Percentiles rank a stretch among this genome's conserved stretches.
Evolutionary conservation across 2,888 invertebrate species (phyloP).

Genomic region (Ctenicera cuprea): DNA sequence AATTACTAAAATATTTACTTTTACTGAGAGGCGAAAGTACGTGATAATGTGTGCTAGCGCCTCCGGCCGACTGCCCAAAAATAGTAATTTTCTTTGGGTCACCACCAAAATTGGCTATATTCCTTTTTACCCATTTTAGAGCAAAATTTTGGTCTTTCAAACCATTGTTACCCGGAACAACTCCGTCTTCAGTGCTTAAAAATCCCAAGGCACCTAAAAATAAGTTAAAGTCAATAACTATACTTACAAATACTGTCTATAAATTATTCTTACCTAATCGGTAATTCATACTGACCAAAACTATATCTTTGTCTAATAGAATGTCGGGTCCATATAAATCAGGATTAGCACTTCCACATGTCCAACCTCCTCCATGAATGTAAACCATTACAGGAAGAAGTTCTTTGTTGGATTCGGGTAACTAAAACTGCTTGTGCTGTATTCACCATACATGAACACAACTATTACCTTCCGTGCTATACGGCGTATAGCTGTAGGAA

Average conservation of each 20-base stretch:
- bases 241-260: no score
- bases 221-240: no score
- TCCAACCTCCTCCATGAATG: conserved; percentile 85
- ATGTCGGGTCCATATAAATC: conserved; percentile 82
- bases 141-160: conserved; percentile 71
- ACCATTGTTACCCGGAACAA: conserved; percentile 71
- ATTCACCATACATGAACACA: no score
- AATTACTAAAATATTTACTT: conserved; percentile 59
- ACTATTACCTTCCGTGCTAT: no score
- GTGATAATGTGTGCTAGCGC: conserved; percentile 70
- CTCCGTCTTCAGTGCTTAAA: conserved; percentile 65
- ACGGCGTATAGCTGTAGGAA: no score
- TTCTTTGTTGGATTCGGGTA: conserved; percentile 32
- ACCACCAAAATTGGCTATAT: conserved; percentile 70
- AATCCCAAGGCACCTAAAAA: conserved; percentile 70
- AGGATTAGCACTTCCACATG: conserved; percentile 82
- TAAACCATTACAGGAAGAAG: conserved; percentile 83
- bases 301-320: conserved; percentile 81
- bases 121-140: conserved; percentile 69
- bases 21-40: conserved; percentile 69
- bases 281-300: conserved; percentile 72
- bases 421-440: background rate
- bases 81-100: conserved; percentile 69
- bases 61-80: conserved; percentile 72
- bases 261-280: conserved; percentile 52